Evolutionary conservation across 2,888 invertebrate species (phyloP).

Genomic region (Cryptus viduatorius): DNA sequence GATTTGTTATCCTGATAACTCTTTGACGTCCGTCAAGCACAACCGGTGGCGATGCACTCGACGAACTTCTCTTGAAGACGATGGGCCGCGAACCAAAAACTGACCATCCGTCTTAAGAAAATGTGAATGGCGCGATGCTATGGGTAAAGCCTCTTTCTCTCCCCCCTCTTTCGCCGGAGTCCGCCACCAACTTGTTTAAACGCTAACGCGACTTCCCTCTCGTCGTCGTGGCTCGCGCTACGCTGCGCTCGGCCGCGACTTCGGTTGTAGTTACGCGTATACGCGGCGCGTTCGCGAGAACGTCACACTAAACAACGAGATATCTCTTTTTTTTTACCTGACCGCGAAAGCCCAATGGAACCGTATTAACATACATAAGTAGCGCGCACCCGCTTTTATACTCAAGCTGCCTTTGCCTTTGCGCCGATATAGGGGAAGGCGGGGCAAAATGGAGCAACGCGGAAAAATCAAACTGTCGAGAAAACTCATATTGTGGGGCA

Average conservation of each 20-base stretch:
- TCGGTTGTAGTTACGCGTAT: not conserved
- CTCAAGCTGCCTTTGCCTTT: not conserved
- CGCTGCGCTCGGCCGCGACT: not conserved
- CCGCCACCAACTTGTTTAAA: slow-evolving; percentile 59
- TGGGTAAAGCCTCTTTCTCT: slow-evolving; percentile 42
- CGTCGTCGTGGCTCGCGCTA: slow-evolving; percentile 10
- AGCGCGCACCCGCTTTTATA: slow-evolving; percentile 57
- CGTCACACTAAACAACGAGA: slow-evolving; percentile 7
- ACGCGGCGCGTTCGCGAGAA: slow-evolving; percentile 8
- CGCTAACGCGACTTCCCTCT: slow-evolving; percentile 28
- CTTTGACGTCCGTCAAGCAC: slow-evolving; percentile 52
- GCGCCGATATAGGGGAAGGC: no score
- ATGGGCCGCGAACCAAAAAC: slow-evolving; percentile 77
- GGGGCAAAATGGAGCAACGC: no score
- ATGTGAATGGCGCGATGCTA: slow-evolving; percentile 68
- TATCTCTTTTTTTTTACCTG: slow-evolving; percentile 28
- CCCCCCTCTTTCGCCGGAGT: no score
- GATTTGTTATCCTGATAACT: not conserved
- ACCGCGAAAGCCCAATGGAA: slow-evolving; percentile 51
- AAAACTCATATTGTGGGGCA: no score
- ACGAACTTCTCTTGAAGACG: slow-evolving; percentile 71
- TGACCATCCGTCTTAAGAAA: slow-evolving; percentile 72
- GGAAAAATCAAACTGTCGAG: no score
- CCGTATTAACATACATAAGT: slow-evolving; percentile 58
- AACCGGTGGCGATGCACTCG: slow-evolving; percentile 66